phyloP scores from a whole-genome alignment of 2,113 vertebrate species.

The Nannospalax galili region DNA sequence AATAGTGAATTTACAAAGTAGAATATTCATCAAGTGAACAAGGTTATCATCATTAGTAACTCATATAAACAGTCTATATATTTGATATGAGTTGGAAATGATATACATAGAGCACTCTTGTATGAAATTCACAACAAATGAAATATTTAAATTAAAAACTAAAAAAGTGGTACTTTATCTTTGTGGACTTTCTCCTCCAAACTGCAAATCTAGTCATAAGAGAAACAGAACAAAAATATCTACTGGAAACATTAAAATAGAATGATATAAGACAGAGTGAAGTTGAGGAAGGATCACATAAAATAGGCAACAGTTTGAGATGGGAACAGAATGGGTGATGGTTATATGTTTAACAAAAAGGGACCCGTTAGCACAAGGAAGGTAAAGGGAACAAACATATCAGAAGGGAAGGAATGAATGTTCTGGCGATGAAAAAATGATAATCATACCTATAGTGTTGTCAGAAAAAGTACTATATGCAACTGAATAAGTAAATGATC shows the following conservation, averaged over 20 bases:
- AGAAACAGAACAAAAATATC: neutral
- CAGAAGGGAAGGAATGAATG: neutral
- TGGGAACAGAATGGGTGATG: neutral
- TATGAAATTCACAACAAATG: too few species aligned
- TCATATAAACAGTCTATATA: neutral
- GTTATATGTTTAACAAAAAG: neutral
- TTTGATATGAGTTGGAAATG: too few species aligned
- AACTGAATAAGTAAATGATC: too few species aligned
- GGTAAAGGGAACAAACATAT: neutral
- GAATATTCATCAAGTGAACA: neutral
- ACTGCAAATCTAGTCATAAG: neutral
- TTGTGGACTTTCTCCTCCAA: neutral
- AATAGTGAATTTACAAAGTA: neutral
- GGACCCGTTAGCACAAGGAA: neutral
- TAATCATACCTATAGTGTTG: neutral
- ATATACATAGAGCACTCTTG: too few species aligned
- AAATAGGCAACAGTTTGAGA: neutral
- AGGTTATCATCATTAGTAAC: constrained; percentile 11
- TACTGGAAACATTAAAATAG: neutral
- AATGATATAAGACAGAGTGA: neutral
- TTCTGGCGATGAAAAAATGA: neutral
- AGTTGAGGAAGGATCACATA: neutral
- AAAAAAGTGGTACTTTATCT: neutral
- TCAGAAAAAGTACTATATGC: neutral
- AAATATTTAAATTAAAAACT: too few species aligned